Base-by-base conservation (phyloP, 2,888 invertebrate genomes). In the Isotomurus palustris region DNA sequence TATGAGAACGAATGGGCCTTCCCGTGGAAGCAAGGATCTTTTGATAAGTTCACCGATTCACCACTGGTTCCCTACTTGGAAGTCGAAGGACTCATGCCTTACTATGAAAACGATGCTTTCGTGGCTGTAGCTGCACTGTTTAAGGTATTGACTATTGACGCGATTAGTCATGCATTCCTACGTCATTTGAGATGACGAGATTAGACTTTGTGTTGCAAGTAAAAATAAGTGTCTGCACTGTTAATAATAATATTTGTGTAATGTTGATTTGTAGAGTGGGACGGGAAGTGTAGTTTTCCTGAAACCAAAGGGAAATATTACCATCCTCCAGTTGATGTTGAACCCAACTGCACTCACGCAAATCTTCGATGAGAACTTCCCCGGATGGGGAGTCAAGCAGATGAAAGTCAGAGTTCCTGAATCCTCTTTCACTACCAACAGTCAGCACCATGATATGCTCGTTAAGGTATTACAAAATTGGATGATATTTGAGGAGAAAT, bases 281-380 rank as follows among this genome's bases (percentile, higher is more conserved):
- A 65, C 60, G 36, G 65, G 65, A 44, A 62, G 62, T 40, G 65
- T 62, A 2, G 65, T 65, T 2, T 65, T 65, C 29, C 28, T 65
- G 25, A 65, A 65, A 29, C 65, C 65, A 2, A 65, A 65, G 53
- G 58, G 60, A 36, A 60, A 56, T 17, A 57, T 65, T n/a, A 60
- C 60, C 27, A 65, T 65, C 48, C 41, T 65, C 1, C 65, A 65
- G 17, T 54, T 65, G 21, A 65, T 65, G 65, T 51, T 65, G 3
- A 60, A 65, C 17, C 65, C 65, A 10, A 65, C 60, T 21, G 62
- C 65, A 0, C 45, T 65, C 1, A 65, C 65, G 3, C 62, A 62
- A 50, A 65, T 65, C 48, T 65, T 65, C 32, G 65, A 65, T 17
- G 65, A 65, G 56, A 60, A 60, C 44, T 65, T 65, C 43, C 65